Conservation (phyloP, 2,113 vertebrate genomes). For the Prietella phreatophila region DNA sequence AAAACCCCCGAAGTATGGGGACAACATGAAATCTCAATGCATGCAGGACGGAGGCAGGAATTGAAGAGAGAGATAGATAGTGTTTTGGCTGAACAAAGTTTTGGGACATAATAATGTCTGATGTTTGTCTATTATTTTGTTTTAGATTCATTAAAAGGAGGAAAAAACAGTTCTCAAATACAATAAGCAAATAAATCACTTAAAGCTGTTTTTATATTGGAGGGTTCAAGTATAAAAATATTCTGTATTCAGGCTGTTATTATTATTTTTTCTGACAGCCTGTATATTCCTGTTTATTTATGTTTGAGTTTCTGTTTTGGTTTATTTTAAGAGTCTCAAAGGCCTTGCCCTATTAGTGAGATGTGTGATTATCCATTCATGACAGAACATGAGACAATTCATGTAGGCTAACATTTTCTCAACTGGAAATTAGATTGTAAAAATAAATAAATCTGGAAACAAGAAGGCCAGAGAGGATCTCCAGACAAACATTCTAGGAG, state of each 20-base stretch:
- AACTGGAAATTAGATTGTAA: conserved; percentile 17
- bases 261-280: background rate
- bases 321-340: background rate
- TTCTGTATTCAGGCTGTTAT: background rate
- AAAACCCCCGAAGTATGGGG: too few species aligned
- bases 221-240: background rate
- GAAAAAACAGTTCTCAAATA: background rate
- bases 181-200: background rate
- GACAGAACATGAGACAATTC: background rate
- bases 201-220: background rate
- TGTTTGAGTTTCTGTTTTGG: background rate
- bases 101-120: background rate
- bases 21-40: too few species aligned
- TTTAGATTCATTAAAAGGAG: background rate
- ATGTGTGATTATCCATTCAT: conserved; percentile 25
- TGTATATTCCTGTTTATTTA: background rate
- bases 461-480: conserved; percentile 21
- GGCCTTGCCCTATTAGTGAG: background rate
- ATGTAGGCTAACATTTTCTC: conserved; percentile 8
- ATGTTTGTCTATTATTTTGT: background rate
- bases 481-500: conserved; percentile 27
- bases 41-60: too few species aligned
- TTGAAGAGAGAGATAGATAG: background rate
- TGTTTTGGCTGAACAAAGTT: background rate
- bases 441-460: background rate